phyloP scores from a whole-genome alignment of 2,888 invertebrate genomes.

The Lypha dubia region DNA sequence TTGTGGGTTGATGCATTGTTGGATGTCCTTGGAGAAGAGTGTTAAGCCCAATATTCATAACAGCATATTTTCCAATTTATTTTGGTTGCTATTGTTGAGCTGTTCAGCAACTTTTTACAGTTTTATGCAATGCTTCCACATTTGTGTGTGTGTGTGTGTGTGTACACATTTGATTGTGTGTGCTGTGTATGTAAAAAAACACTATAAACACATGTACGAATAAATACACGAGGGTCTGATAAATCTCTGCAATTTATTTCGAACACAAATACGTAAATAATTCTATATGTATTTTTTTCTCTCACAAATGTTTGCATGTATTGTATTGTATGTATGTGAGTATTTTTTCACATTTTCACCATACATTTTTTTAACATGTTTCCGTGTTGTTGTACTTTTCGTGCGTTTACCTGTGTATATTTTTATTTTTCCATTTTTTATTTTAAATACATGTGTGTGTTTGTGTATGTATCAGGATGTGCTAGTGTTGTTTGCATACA shows the following conservation, averaged over 20 bases:
- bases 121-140: background rate
- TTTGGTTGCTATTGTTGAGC: constrained; percentile 37
- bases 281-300: constrained; percentile 25
- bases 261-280: constrained; percentile 54
- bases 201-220: constrained; percentile 28
- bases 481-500: background rate
- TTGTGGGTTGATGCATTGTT: background rate
- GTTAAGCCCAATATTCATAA: constrained; percentile 55
- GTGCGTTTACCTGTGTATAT: background rate
- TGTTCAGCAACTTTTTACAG: constrained; percentile 8
- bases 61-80: constrained; percentile 69
- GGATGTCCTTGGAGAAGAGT: constrained; percentile 40
- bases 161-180: background rate
- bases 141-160: background rate
- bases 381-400: constrained; percentile 29
- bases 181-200: constrained; percentile 27
- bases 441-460: too few species aligned
- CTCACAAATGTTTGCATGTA: background rate
- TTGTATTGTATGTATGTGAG: background rate
- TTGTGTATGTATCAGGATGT: background rate
- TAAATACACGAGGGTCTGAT: constrained; percentile 64
- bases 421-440: constrained; percentile 14
- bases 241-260: constrained; percentile 71
- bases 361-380: constrained; percentile 34
- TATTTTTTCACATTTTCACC: constrained; percentile 44